phyloP scores from a whole-genome alignment of 2,888 invertebrate species.

The Drosophila borborema region DNA sequence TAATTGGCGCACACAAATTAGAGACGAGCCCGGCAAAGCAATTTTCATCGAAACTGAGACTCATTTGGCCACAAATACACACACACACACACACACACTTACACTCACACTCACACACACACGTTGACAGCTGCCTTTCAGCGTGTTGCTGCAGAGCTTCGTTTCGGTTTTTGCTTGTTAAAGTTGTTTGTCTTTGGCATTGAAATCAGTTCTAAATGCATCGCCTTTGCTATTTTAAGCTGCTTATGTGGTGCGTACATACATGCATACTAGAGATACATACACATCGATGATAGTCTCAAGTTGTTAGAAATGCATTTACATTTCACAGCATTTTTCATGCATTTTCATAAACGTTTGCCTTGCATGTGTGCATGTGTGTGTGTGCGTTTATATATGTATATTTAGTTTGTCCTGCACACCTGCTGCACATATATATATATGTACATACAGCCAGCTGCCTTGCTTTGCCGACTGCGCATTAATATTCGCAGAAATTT shows the following conservation, averaged over 20 bases:
- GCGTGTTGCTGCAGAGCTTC: neutral
- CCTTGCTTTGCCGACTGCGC: slow-evolving; percentile 11
- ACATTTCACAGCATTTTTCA: slow-evolving; percentile 27
- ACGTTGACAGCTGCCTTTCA: slow-evolving; percentile 20
- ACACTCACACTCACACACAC: neutral
- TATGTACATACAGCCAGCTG: neutral
- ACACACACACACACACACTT: neutral
- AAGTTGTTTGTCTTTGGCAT: slow-evolving; percentile 17
- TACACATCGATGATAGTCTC: slow-evolving; percentile 13
- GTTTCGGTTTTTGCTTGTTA: slow-evolving; percentile 4
- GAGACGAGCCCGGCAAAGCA: slow-evolving; percentile 18
- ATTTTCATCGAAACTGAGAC: slow-evolving; percentile 3
- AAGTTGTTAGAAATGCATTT: slow-evolving; percentile 54
- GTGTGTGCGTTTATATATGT: slow-evolving; percentile 6
- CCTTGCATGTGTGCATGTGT: neutral
- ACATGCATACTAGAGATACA: neutral
- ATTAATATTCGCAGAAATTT: slow-evolving; percentile 47
- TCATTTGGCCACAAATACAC: neutral
- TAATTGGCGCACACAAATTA: slow-evolving; percentile 43
- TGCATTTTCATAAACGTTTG: slow-evolving; percentile 28
- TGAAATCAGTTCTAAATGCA: slow-evolving; percentile 25
- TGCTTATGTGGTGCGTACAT: slow-evolving; percentile 3
- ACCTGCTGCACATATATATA: slow-evolving; percentile 6
- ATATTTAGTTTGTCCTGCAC: slow-evolving; percentile 17
- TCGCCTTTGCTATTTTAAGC: slow-evolving; percentile 28